A percentile compares a stretch with the other conserved stretches of the same genome.
These are phyloP conservation scores for Globia sparganii DNA, from an alignment of 2,888 invertebrate genomes.

Conservation along the genomic window DNA sequence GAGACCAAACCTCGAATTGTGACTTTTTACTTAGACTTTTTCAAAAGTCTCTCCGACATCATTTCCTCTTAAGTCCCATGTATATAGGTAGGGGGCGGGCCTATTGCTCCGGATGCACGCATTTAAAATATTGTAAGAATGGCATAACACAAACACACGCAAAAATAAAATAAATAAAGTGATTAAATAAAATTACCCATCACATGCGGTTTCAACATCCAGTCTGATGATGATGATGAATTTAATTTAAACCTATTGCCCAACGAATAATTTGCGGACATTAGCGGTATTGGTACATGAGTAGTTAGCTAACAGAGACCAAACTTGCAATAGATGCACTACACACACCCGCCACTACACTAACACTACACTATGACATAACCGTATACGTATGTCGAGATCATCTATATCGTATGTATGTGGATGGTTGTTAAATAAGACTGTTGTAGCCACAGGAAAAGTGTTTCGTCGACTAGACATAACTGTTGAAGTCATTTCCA, in stretches of 20 bases:
- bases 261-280: constrained; percentile 56
- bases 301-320: constrained; percentile 19
- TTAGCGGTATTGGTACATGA: constrained; percentile 25
- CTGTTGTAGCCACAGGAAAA: not conserved
- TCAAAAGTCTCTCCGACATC: too few relatives aligned
- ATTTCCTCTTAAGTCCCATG: not conserved
- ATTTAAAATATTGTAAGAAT: not conserved
- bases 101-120: not conserved
- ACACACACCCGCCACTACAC: too few relatives aligned
- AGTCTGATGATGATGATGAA: constrained; percentile 45
- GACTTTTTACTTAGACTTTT: too few relatives aligned
- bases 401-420: not conserved
- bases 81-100: not conserved
- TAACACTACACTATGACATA: too few relatives aligned
- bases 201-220: constrained; percentile 47
- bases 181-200: constrained; percentile 34
- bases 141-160: constrained; percentile 18
- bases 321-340: not conserved
- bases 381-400: not conserved
- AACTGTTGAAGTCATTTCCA: not conserved
- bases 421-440: not conserved
- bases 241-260: constrained; percentile 57
- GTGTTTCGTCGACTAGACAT: not conserved
- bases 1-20: too few relatives aligned
- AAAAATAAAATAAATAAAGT: constrained; percentile 38